Base-by-base conservation (phyloP, 2,797 vertebrate genomes). In the Xenops minutus region DNA sequence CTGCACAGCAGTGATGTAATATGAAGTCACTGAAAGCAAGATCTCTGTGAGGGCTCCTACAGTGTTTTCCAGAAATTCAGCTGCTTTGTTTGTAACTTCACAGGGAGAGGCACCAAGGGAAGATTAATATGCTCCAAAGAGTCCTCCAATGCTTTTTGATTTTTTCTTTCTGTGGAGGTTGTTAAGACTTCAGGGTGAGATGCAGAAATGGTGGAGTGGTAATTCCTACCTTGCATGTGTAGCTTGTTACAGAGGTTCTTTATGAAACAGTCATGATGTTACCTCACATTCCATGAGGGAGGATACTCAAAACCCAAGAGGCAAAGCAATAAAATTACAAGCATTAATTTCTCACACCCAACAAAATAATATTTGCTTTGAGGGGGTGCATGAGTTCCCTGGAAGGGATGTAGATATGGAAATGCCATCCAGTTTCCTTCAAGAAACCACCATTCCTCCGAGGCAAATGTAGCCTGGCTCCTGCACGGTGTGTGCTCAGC, bases 1-100 rank as follows among this genome's bases (percentile, higher is more conserved):
- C 32, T 46, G 4, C 19, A 3, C 2, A 2, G 10, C 0, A 0
- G 10, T 24, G 29, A 14, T 39, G n/a, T 3, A 18, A 17, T 54
- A 26, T 4, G 41, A 23, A 44, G 11, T 34, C 27, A 10, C 32
- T 81, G 58, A 17, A 55, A 66, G 21, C 6, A 21, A 49, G 20
- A 12, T 34, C 39, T 74, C 54, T 67, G 4, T 8, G 44, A 66
- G 7, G 6, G 55, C 16, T 66, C 52, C 20, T 49, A 4, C 10
- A 7, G 5, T 44, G 7, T 11, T 66, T 36, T 55, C 64, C 10
- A 52, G 24, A 63, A 34, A 24, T 62, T 75, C 5, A 15, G 6
- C 13, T 56, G 14, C 21, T 81, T 9, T 43, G 9, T 73, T 79
- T 88, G 17, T 63, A 52, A 49, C 29, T 78, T 12, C 16, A 24